Base-by-base conservation (phyloP, 2,888 invertebrate species). In the Drosophila suboccidentalis region DNA sequence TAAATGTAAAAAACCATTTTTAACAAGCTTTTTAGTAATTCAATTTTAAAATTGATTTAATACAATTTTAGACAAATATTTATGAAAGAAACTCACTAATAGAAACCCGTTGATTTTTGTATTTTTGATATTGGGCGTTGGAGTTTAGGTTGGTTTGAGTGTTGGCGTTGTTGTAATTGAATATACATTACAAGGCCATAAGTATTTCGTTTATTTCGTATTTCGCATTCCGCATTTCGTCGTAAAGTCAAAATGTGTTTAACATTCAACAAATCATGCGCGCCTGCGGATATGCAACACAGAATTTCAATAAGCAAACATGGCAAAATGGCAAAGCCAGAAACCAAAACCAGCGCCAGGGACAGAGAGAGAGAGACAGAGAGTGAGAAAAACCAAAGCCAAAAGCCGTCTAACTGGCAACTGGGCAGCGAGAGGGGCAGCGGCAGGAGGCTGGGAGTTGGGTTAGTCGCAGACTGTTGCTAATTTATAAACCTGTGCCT, bases 251-350 rank as follows among this genome's bases (percentile, higher is more conserved):
- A 73, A 71, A 66, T 80, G 63, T 79, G 60, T 74, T 87, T 82
- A 79, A 70, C 70, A 86, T 82, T 87, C 85, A 82, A 82, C 89
- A 80, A 87, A 85, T 89, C 87, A 78, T 88, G 82, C 72, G 87
- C 90, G 88, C 87, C 87, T 86, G 81, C 81, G 90, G 90, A 78
- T 88, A 88, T 86, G 87, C 90, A 86, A 86, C 81, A 76, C 83
- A 76, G 90, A 88, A 90, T 90, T 79, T 87, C 90, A 87, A 87
- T 89, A 88, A 81, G 86, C 83, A 88, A 89, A 86, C 82, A 87
- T 51, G 55, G 57, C 57, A 49, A 71, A 60, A 60, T 63, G 65
- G 63, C 54, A 53, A 43, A 38, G 32, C 61, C 53, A 55, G 39
- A 67, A 47, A 22, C 53, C 26, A 13, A 17, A 46, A 36, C 19